Evolutionary conservation across 1,140 invertebrate genomes (phyloP).

Genomic region (Calycopis cecrops): DNA sequence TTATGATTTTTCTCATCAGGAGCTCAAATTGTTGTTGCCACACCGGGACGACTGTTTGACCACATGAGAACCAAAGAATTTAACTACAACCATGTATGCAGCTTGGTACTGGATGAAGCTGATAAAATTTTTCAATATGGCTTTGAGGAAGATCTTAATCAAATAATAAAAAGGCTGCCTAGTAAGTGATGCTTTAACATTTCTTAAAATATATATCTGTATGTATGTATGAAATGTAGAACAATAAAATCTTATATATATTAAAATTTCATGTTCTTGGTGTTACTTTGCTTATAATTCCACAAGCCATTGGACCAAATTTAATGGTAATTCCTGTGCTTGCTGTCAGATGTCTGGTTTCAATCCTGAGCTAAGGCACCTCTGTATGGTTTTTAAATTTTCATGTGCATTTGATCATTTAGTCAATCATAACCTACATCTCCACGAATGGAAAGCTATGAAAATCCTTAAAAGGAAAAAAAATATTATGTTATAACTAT

Average conservation of each 20-base stretch:
- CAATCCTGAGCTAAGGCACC: too few relatives aligned
- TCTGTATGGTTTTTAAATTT: too few relatives aligned
- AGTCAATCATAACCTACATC: too few relatives aligned
- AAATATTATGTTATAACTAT: neutral
- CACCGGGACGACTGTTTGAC: slow-evolving; percentile 87
- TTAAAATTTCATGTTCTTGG: too few relatives aligned
- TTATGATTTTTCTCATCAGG: slow-evolving; percentile 42
- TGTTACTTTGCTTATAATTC: too few relatives aligned
- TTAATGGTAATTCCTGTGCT: too few relatives aligned
- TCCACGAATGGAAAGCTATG: neutral
- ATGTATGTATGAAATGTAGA: neutral
- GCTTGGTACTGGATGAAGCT: slow-evolving; percentile 90
- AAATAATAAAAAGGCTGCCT: slow-evolving; percentile 86
- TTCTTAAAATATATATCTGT: neutral
- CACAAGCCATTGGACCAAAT: too few relatives aligned
- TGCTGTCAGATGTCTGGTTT: too few relatives aligned
- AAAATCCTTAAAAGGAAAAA: too few relatives aligned
- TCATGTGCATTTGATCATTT: too few relatives aligned
- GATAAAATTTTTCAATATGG: slow-evolving; percentile 91
- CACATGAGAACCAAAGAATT: slow-evolving; percentile 89
- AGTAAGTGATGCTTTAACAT: slow-evolving; percentile 73
- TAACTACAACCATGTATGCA: slow-evolving; percentile 84
- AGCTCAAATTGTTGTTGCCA: slow-evolving; percentile 87
- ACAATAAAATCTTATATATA: too few relatives aligned
- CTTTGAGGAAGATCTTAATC: slow-evolving; percentile 90